Evolutionary conservation across 2,113 vertebrate genomes (phyloP), one percentile per base, ranked within the genome.

Genomic region (Trematocara nigrifrons): DNA sequence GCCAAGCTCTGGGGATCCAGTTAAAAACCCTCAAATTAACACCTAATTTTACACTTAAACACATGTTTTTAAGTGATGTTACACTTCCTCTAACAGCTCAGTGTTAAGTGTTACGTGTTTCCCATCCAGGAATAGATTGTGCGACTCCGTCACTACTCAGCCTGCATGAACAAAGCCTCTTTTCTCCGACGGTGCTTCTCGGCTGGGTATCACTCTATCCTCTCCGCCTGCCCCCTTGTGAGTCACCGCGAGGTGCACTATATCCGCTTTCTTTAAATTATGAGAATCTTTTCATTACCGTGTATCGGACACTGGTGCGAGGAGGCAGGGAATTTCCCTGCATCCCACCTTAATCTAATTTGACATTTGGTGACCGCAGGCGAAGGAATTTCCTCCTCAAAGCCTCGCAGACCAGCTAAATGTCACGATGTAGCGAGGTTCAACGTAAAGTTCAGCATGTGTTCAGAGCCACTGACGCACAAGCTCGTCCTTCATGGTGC

Each of bases 401-500:
- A 53, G 42, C 80, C 29, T 87, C 47, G 29, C 38, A 78, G 5
- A 79, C 79, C 22, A 47, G 88, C 59, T 89, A 82, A 91, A 93
- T 90, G 86, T 89, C 89, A 12, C 3, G 40, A 69, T 15, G 42
- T 54, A 81, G 45, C 45, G 13, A 92, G 26, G 57, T 47, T 76
- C 26, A 59, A 64, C 16, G 3, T 53, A 31, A 76, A 85, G 84
- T 82, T 83, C 81, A 80, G 57, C n/a, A 6, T 81, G 87, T 87
- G 86, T 78, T 89, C 61, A 40, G 12, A 86, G 15, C 79, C 88
- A 86, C 33, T 90, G 86, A 92, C 31, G 59, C 91, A 87, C 40
- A 0, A 38, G 59, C 20, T 95, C 93, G 84, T 96, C 91, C 96
- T 95, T 95, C 96, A 96, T 95, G 96, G 97, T 96, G 96, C 95